Evolutionary conservation across 2,113 vertebrate species (phyloP), one percentile per base, ranked within the genome.

Genomic region (Turnix velox): DNA sequence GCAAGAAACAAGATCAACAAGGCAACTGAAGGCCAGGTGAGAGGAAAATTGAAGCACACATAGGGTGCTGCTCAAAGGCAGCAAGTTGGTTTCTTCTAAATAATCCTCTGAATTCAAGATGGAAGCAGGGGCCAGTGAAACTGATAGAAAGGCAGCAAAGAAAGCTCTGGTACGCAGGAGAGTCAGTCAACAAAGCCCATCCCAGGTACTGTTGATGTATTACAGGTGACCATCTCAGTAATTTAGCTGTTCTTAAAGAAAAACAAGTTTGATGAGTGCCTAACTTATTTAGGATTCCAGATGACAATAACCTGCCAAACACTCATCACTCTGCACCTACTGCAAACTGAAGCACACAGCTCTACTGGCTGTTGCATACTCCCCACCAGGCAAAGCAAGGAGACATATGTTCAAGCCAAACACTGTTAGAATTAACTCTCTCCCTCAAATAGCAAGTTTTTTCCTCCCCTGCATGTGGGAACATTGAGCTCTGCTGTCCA

Each of bases 221-320:
- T 75, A 83, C 40, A 85, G 39, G 57, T 10, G 9, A 57, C 45
- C 2, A 2, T 39, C 54, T 79, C 66, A 59, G 48, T 69, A 87
- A 55, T 93, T 66, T 37, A 87, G 71, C 43, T 2, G 6, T 71
- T 94, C 81, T 43, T 61, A 33, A 93, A 79, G 10, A 80, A 89
- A 91, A 79, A 45, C 22, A 14, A 16, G 24, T 87, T 69, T 73
- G 78, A 89, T 48, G 51, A 94, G 58, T 3, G 0, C 23, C 42
- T 82, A 40, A 88, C 79, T 91, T 92, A 69, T 68, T 93, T 93
- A 75, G 86, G 78, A 93, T 37, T 52, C 46, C 57, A 43, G 42
- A 66, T 42, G 35, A 92, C 62, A 73, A 91, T 66, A 85, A 82
- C 55, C 87, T 27, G 17, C 89, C 71, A 92, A 49, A 82, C 8